A percentile compares a stretch with the other conserved stretches of the same genome.
phyloP scores from a whole-genome alignment of 1,140 invertebrate species.

The Schlechtendalia chinensis region DNA sequence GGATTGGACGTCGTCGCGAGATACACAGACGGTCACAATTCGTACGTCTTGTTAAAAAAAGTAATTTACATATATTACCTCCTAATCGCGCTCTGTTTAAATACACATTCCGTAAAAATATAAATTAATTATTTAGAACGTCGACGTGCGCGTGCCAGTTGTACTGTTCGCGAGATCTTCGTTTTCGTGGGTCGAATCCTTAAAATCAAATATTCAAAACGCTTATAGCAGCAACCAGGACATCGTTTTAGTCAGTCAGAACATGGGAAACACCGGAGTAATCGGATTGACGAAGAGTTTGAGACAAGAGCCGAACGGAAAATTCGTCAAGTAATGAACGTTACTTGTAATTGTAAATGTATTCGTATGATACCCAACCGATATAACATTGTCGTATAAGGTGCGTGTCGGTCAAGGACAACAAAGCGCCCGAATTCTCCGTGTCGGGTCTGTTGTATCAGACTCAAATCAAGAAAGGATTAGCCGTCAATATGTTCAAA shows the following conservation, averaged over 20 bases:
- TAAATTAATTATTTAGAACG: slow-evolving; percentile 11
- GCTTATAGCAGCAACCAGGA: background rate
- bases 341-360: too few species aligned
- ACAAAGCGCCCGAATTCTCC: slow-evolving; percentile 64
- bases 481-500: slow-evolving; percentile 57
- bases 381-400: background rate
- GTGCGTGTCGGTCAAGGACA: slow-evolving; percentile 66
- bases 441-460: slow-evolving; percentile 62
- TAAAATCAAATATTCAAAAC: slow-evolving; percentile 26
- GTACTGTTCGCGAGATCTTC: background rate
- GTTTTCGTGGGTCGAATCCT: slow-evolving; percentile 14
- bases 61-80: background rate
- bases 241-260: slow-evolving; percentile 29
- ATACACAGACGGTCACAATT: slow-evolving; percentile 1
- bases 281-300: slow-evolving; percentile 36
- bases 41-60: slow-evolving; percentile 26
- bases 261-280: slow-evolving; percentile 14
- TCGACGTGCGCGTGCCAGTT: background rate
- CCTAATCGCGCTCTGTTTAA: too few species aligned
- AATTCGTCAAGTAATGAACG: slow-evolving; percentile 1
- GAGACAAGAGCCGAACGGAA: slow-evolving; percentile 37
- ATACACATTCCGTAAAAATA: too few species aligned
- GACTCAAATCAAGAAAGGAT: slow-evolving; percentile 63
- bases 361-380: too few species aligned
- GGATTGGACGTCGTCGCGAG: background rate